Percentiles rank a stretch among this genome's conserved stretches.
These are phyloP conservation scores for Eristalis arbustorum DNA, from an alignment of 2,888 invertebrate genomes.

Conservation along the genomic window DNA sequence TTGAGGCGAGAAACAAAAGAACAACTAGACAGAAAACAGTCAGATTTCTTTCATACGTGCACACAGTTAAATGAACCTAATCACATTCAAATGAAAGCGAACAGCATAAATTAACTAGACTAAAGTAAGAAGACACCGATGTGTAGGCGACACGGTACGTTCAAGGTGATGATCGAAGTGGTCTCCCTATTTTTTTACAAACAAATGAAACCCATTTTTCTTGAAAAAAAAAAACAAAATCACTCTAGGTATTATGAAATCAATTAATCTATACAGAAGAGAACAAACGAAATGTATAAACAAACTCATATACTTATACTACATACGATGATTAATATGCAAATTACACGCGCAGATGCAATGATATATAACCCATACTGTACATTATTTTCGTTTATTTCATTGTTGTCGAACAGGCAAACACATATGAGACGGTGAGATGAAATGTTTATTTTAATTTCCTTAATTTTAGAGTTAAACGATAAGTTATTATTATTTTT, in stretches of 20 bases:
- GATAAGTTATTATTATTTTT: constrained; percentile 64
- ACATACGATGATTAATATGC: neutral
- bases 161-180: constrained; percentile 34
- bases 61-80: neutral
- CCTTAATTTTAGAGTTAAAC: constrained; percentile 51
- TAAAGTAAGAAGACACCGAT: constrained; percentile 19
- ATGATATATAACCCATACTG: constrained; percentile 34
- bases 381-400: constrained; percentile 61
- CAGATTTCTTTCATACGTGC: constrained; percentile 31
- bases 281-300: constrained; percentile 53
- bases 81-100: constrained; percentile 20
- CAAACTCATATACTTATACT: constrained; percentile 28
- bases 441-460: constrained; percentile 55
- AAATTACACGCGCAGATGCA: constrained; percentile 20
- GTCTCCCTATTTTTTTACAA: constrained; percentile 18
- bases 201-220: neutral
- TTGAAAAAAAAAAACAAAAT: neutral
- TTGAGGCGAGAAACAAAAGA: constrained; percentile 3
- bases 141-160: constrained; percentile 30
- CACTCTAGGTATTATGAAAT: constrained; percentile 48
- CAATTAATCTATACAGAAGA: constrained; percentile 21
- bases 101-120: constrained; percentile 15
- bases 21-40: constrained; percentile 30
- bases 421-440: neutral
- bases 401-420: constrained; percentile 5